These are phyloP conservation scores for Caenorhabditis plicata DNA, from an alignment of 2,888 invertebrate genomes.

Conservation along the genomic window DNA sequence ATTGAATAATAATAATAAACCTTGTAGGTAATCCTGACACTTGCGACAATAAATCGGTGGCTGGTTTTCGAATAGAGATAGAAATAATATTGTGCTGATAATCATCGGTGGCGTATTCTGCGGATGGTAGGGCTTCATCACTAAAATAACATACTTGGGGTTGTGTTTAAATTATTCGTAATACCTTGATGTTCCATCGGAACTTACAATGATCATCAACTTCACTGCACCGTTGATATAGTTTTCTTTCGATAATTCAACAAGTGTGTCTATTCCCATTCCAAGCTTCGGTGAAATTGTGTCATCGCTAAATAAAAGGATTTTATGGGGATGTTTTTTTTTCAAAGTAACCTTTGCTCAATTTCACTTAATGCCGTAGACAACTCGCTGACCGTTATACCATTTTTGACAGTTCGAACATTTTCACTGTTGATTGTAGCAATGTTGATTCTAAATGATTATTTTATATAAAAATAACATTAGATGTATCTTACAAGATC, in stretches of 20 bases:
- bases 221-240: conserved; percentile 48
- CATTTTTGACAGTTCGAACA: conserved; percentile 28
- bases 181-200: conserved; percentile 55
- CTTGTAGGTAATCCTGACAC: conserved; percentile 45
- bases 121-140: conserved; percentile 48
- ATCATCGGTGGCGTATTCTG: conserved; percentile 44
- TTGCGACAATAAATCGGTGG: conserved; percentile 43
- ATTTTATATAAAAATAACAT: not conserved
- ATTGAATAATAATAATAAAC: no score
- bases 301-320: conserved; percentile 38
- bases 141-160: conserved; percentile 10
- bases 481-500: conserved; percentile 13
- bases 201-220: conserved; percentile 51
- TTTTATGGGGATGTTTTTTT: not conserved
- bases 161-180: not conserved
- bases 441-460: conserved; percentile 43
- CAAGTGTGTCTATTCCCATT: conserved; percentile 49
- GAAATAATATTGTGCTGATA: conserved; percentile 51
- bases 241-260: conserved; percentile 46
- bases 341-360: conserved; percentile 9
- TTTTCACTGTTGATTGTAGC: conserved; percentile 54
- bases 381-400: conserved; percentile 23
- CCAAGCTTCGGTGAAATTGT: conserved; percentile 52
- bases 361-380: conserved; percentile 14
- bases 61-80: conserved; percentile 50